These are phyloP conservation scores for Carettochelys insculpta DNA, from an alignment of 2,113 vertebrate genomes.

Conservation along the genomic window DNA sequence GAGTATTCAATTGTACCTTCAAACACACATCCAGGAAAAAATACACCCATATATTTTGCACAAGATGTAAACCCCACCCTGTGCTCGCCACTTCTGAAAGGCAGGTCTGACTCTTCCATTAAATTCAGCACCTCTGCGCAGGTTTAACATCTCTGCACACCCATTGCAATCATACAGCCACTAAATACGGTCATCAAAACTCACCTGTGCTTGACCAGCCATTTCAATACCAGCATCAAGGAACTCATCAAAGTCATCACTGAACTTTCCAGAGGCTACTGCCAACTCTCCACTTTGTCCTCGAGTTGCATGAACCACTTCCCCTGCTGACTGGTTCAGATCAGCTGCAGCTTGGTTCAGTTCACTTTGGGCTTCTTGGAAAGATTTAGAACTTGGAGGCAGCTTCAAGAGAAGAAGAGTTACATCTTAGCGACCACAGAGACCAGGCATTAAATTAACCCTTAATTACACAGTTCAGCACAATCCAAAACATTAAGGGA, in stretches of 20 bases:
- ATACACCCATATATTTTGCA: neutral
- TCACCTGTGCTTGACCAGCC: conserved; percentile 97
- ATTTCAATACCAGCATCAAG: conserved; percentile 98
- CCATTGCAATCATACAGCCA: neutral
- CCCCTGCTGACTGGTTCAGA: conserved; percentile 96
- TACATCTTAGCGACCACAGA: neutral
- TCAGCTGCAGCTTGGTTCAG: conserved; percentile 97
- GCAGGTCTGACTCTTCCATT: neutral
- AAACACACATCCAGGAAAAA: neutral
- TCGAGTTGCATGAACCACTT: conserved; percentile 95
- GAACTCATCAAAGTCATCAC: conserved; percentile 97
- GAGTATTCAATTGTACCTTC: fast-evolving
- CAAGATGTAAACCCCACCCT: neutral
- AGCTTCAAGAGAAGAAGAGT: conserved; percentile 76
- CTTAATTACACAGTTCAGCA: neutral
- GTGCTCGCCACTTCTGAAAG: neutral
- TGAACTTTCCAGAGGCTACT: conserved; percentile 95
- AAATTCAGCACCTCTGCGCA: neutral
- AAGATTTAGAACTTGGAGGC: conserved; percentile 92
- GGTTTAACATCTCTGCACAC: neutral
- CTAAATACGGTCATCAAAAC: neutral
- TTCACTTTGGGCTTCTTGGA: conserved; percentile 97
- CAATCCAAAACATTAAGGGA: neutral
- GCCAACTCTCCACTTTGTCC: conserved; percentile 94
- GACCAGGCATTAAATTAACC: neutral